These are phyloP conservation scores for Chaetophractus vellerosus DNA, from an alignment of 2,797 vertebrate genomes.

Conservation along the genomic window DNA sequence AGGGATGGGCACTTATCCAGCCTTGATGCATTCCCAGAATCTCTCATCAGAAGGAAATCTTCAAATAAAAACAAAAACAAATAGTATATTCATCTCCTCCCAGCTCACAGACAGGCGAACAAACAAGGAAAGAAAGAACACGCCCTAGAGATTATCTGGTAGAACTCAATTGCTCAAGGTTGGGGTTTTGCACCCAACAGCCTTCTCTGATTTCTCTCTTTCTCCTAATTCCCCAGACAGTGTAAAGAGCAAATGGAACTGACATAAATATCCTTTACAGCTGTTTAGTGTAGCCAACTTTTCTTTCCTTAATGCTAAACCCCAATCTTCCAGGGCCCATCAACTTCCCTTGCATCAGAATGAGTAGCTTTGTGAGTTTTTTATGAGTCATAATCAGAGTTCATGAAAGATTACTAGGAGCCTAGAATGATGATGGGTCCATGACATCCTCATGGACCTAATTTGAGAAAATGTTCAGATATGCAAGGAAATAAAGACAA, in stretches of 20 bases:
- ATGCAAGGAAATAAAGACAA: conserved; percentile 50
- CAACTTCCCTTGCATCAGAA: conserved; percentile 35
- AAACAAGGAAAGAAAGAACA: conserved; percentile 64
- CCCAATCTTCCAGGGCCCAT: not conserved
- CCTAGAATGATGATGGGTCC: conserved; percentile 15
- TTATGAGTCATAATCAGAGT: conserved; percentile 51
- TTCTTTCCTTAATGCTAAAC: conserved; percentile 28
- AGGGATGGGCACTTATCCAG: conserved; percentile 71
- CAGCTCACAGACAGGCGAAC: conserved; percentile 50
- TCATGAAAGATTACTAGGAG: conserved; percentile 32
- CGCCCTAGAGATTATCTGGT: conserved; percentile 69
- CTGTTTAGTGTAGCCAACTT: not conserved
- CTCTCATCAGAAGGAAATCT: conserved; percentile 81
- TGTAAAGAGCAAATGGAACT: conserved; percentile 29
- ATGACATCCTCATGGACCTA: conserved; percentile 45
- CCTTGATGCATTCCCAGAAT: conserved; percentile 73
- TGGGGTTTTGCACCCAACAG: conserved; percentile 5
- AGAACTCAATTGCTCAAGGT: conserved; percentile 55
- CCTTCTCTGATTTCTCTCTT: conserved; percentile 65
- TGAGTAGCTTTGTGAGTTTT: conserved; percentile 6
- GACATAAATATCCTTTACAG: not conserved
- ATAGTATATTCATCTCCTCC: conserved; percentile 75
- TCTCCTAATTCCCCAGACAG: conserved; percentile 50
- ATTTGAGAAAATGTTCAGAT: conserved; percentile 65
- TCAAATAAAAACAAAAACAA: conserved; percentile 84